Evolutionary conservation across 1,140 invertebrate species (phyloP), one percentile per base, ranked within the genome.

Genomic region (Periplaneta americana): DNA sequence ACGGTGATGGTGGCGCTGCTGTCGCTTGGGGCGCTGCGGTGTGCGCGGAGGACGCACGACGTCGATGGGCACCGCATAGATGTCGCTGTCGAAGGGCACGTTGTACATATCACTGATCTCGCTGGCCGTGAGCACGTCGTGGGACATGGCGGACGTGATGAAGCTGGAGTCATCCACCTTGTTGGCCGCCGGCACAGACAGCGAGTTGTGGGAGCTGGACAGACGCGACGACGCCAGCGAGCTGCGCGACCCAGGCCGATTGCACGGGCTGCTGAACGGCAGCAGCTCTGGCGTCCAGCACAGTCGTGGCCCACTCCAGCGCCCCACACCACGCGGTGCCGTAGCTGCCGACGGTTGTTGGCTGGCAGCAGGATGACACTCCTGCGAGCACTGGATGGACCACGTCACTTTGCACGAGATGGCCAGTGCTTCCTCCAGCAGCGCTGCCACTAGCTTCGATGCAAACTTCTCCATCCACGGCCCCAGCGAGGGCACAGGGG

Each of bases 61-160:
- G 86, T 96, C 95, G 74, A 96, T 92, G 32, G 95, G 95, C 74
- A 96, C 92, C 9, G 95, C 94, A 85, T 96, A 96, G 83, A 96
- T 95, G 85, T 96, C 95, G 85, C 94, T 95, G 83, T 96, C 95
- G 83, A 95, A 94, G 74, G 95, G 95, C 74, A 96, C 95, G 88
- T 95, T 96, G 86, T 96, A 96, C 89, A 96, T 92, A 85, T 96
- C 95, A 35, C 93, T 93, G 35, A 95, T 95, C 83, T 94, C 93
- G 83, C 91, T 92, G 18, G 86, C 85, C 0, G 91, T 91, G 15
- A 96, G 87, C 0, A 94, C 93, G 84, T 96, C 95, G 84, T 96
- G 95, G 0, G 94, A 96, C 90, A 96, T 95, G 28, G 95, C 95
- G 84, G 95, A 95, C 1, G 94, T 96, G 78, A 96, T 96, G 85